Percentiles rank a stretch among this genome's conserved stretches.
Conservation (phyloP, 1,140 invertebrate species). For the Phymorhynchus buccinoides region DNA sequence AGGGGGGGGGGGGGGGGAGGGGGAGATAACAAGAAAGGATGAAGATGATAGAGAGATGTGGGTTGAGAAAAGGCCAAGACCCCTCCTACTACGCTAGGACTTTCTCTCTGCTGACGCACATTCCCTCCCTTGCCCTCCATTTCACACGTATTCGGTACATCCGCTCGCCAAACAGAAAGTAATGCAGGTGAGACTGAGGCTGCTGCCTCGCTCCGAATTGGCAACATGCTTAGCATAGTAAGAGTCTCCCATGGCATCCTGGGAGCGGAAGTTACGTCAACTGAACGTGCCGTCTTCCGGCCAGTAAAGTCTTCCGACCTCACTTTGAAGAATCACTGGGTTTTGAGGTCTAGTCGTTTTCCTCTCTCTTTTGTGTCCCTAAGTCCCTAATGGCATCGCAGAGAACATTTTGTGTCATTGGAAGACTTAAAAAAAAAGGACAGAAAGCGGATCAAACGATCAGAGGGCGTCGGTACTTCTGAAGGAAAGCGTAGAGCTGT, state of each 20-base stretch:
- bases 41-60: neutral
- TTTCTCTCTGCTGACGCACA: neutral
- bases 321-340: neutral
- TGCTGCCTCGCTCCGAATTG: neutral
- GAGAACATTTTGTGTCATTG: too few species aligned
- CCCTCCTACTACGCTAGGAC: neutral
- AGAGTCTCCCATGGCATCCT: neutral
- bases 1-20: neutral
- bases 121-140: neutral
- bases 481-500: too few species aligned
- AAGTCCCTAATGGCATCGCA: neutral
- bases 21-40: too few species aligned
- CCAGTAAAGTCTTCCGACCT: neutral
- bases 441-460: neutral
- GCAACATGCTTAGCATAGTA: slow-evolving; percentile 11
- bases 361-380: neutral
- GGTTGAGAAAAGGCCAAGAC: neutral
- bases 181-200: neutral
- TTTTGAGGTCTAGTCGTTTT: too few species aligned
- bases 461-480: too few species aligned
- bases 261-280: slow-evolving; percentile 35
- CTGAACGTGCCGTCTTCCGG: neutral
- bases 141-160: neutral
- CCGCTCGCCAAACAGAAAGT: neutral
- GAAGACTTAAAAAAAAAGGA: neutral